phyloP scores from a whole-genome alignment of 2,797 vertebrate genomes.

The Enteromius afrohamiltoni region DNA sequence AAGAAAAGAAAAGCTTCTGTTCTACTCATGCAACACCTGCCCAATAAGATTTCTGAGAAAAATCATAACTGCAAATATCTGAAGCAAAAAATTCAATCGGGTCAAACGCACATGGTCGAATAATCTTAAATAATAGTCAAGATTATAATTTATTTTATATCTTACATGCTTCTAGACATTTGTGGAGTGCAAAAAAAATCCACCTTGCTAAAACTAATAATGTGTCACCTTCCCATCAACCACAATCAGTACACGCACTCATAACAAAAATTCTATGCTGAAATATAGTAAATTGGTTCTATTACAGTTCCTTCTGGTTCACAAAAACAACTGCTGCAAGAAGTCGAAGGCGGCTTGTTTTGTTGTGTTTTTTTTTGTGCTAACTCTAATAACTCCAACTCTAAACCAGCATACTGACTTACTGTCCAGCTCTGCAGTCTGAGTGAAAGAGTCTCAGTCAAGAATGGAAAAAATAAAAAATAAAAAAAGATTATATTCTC shows the following conservation, averaged over 20 bases:
- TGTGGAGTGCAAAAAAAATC: not conserved
- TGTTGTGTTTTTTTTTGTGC: not conserved
- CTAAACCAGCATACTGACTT: conserved; percentile 16
- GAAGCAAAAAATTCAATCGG: not conserved
- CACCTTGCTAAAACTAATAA: not conserved
- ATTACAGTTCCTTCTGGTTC: not conserved
- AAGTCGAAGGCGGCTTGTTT: not conserved
- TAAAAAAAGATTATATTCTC: not conserved
- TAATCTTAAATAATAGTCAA: not conserved
- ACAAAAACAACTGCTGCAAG: not conserved
- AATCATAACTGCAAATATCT: not conserved
- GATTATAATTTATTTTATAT: not conserved
- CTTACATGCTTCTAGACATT: conserved; percentile 7
- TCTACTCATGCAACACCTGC: not conserved
- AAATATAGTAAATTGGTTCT: not conserved
- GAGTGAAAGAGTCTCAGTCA: conserved; percentile 34
- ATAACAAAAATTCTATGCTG: not conserved
- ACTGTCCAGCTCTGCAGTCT: conserved; percentile 5
- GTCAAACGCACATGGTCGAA: not conserved
- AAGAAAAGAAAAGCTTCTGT: not conserved
- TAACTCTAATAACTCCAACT: not conserved
- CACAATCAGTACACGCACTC: conserved; percentile 31
- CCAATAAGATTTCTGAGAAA: not conserved
- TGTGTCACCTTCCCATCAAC: conserved; percentile 15
- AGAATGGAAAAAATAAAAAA: not conserved